Percentiles rank a stretch among this genome's conserved stretches.
Evolutionary conservation across 2,797 vertebrate genomes (phyloP).

Genomic region (Gallinago solitaria): DNA sequence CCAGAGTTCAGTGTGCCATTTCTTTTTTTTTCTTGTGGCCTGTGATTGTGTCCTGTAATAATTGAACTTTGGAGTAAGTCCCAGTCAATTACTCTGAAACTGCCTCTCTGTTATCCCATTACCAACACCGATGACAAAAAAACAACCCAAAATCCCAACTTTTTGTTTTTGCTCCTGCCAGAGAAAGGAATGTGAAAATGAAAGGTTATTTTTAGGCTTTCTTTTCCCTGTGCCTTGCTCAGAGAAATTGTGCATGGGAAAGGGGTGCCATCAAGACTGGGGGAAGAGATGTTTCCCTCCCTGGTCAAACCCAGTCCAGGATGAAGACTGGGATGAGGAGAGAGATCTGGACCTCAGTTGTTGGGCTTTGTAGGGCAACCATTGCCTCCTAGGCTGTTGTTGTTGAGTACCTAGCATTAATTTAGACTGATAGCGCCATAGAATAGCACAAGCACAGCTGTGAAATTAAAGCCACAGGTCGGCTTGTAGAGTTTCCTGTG

Average conservation of each 20-base stretch:
- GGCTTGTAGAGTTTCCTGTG: conserved; percentile 31
- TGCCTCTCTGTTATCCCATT: background rate
- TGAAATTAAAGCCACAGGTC: conserved; percentile 58
- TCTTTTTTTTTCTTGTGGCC: background rate
- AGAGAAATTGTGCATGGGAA: background rate
- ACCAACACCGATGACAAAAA: background rate
- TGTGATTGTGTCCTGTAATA: background rate
- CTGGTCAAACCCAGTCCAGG: background rate
- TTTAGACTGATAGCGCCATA: conserved; percentile 8
- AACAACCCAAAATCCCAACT: background rate
- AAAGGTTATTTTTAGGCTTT: background rate
- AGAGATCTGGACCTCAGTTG: background rate
- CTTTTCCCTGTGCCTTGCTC: background rate
- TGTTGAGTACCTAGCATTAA: background rate
- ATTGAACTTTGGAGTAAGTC: background rate
- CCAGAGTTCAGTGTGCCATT: background rate
- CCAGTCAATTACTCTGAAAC: background rate
- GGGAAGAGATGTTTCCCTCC: background rate
- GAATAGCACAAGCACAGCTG: conserved; percentile 48
- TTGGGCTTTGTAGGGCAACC: background rate
- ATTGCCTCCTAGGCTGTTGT: background rate
- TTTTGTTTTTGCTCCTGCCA: background rate
- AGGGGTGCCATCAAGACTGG: rapidly evolving
- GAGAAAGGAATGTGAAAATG: background rate
- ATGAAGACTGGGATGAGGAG: background rate